These are phyloP conservation scores for Xestia ashworthii DNA, from an alignment of 2,888 invertebrate species.

Conservation along the genomic window DNA sequence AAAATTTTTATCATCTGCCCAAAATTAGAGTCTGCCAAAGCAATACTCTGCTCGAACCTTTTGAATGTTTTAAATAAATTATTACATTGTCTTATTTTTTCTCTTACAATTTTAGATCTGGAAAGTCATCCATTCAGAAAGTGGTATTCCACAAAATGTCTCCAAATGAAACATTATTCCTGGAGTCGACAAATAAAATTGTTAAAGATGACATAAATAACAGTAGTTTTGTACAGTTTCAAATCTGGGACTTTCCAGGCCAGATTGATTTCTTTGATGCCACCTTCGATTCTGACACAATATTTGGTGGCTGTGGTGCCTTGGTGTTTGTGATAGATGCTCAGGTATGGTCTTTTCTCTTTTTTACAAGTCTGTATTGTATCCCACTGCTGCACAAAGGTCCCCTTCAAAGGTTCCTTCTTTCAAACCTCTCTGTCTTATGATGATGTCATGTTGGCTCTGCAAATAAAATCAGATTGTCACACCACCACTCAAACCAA, in stretches of 20 bases:
- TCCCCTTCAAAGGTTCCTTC: background rate
- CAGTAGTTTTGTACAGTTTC: conserved; percentile 99
- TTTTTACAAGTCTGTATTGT: background rate
- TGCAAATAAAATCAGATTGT: background rate
- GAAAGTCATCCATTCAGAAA: conserved; percentile 99
- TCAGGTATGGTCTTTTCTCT: conserved; percentile 90
- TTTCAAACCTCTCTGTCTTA: background rate
- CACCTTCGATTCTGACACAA: conserved; percentile 98
- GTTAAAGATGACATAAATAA: conserved; percentile 99
- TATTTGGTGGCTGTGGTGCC: conserved; percentile 99
- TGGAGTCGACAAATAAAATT: conserved; percentile 99
- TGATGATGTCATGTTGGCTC: background rate
- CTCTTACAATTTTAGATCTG: conserved; percentile 93
- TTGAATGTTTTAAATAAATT: background rate
- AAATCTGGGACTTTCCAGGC: conserved; percentile 99
- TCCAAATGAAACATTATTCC: conserved; percentile 99
- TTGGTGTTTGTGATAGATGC: conserved; percentile 99
- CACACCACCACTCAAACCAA: background rate
- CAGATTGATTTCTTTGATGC: conserved; percentile 99
- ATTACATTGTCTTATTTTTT: conserved; percentile 2
- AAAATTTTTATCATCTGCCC: background rate
- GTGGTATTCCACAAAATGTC: conserved; percentile 99
- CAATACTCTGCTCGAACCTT: background rate
- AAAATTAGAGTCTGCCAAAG: background rate
- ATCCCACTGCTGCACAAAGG: background rate